phyloP scores from a whole-genome alignment of 2,113 vertebrate species.

The Cynocephalus volans region DNA sequence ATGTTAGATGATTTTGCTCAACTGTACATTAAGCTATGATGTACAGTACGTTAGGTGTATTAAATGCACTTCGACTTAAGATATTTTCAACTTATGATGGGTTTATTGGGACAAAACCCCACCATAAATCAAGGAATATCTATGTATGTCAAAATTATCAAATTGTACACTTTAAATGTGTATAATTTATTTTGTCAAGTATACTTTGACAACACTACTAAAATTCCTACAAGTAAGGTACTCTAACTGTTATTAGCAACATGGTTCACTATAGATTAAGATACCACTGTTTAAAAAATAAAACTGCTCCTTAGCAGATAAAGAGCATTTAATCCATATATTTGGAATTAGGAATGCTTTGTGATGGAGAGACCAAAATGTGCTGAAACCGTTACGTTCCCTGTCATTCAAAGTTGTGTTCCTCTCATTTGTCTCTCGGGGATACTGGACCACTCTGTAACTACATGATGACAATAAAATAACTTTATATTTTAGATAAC shows the following conservation, averaged over 20 bases:
- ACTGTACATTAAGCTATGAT: no score
- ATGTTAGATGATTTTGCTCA: no score
- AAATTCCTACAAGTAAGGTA: background rate
- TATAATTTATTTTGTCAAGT: background rate
- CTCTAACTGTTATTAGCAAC: background rate
- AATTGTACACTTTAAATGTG: background rate
- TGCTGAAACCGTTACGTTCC: background rate
- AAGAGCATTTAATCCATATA: conserved; percentile 11
- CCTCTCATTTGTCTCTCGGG: background rate
- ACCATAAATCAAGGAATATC: no score
- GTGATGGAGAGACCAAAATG: background rate
- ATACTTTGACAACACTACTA: background rate
- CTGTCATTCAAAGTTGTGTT: background rate
- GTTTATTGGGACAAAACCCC: no score
- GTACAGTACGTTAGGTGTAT: no score
- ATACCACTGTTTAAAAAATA: background rate
- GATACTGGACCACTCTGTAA: background rate
- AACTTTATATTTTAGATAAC: conserved; percentile 26
- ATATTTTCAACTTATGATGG: no score
- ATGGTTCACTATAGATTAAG: background rate
- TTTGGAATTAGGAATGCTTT: background rate
- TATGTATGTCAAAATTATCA: background rate
- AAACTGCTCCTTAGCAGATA: background rate
- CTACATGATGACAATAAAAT: conserved; percentile 6
- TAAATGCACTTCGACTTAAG: no score